Evolutionary conservation across 2,113 vertebrate genomes (phyloP).

Genomic region (Pagrus major): DNA sequence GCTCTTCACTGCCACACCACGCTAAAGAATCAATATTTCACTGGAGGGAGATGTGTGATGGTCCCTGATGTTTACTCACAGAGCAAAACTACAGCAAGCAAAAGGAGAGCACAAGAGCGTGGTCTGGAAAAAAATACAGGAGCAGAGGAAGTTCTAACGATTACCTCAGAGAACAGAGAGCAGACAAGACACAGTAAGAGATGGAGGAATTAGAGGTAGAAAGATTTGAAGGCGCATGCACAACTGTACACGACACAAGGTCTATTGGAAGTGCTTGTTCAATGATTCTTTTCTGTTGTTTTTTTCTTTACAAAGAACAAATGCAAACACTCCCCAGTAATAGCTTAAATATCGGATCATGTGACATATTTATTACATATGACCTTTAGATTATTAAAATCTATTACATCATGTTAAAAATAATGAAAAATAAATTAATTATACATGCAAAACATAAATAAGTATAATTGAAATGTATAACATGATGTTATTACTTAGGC

Average conservation of each 20-base stretch:
- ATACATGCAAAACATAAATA: neutral
- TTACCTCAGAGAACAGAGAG: constrained; percentile 71
- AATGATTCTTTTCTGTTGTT: neutral
- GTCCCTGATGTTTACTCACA: constrained; percentile 73
- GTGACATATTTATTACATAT: neutral
- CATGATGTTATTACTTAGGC: neutral
- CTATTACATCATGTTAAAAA: neutral
- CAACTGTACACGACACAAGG: neutral
- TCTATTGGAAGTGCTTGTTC: neutral
- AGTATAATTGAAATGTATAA: neutral
- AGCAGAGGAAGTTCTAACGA: constrained; percentile 70
- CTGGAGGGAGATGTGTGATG: constrained; percentile 46
- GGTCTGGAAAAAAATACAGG: constrained; percentile 53
- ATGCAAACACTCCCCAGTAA: neutral
- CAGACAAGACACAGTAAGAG: neutral
- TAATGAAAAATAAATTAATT: neutral
- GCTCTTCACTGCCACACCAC: constrained; percentile 44
- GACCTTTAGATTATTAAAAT: neutral
- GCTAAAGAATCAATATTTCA: constrained; percentile 75
- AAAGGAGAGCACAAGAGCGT: constrained; percentile 51
- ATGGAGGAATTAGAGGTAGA: constrained; percentile 12
- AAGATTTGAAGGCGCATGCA: constrained; percentile 7
- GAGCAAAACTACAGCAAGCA: constrained; percentile 40
- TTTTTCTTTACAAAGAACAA: neutral
- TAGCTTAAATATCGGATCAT: neutral